Evolutionary conservation across 2,888 invertebrate genomes (phyloP), one percentile per base, ranked within the genome.

Genomic region (Drosophila formosana): DNA sequence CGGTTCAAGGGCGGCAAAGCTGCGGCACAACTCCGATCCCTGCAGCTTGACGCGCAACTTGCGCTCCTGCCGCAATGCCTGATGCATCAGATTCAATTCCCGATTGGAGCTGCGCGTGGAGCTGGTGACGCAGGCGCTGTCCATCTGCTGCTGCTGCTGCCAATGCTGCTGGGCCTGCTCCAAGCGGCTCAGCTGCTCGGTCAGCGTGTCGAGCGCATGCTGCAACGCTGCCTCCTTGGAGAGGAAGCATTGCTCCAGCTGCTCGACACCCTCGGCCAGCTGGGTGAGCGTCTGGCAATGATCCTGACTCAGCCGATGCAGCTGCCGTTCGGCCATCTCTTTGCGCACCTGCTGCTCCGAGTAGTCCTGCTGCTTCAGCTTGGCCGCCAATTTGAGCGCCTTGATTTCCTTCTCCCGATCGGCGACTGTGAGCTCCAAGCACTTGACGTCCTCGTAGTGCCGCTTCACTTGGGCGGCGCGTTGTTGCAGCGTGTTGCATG

Each of bases 151-250:
- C 37, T 98, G 93, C 83, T 97, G 96, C 83, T 98, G 98, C 69
- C 98, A 95, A 68, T 98, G 93, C 68, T 97, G 96, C 8, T 96
- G 96, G 34, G 96, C 95, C 91, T 98, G 95, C 92, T 99, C 98
- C 73, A 98, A 91, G 0, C 96, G 95, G 89, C 97, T 96, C 60
- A 99, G 96, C 90, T 99, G 99, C 5, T 96, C 96, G 90, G 98
- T 98, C 23, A 99, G 93, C 72, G 97, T 96, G 90, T 98, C 98
- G 94, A 99, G 95, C 0, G 98, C 97, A 90, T 98, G 97, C 89
- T 98, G 98, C 92, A 97, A 97, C 90, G 98, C 98, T 92, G 97
- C 97, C 92, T 98, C 97, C 91, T 97, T 98, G 90, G 96, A 95
- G 79, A 89, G 91, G 93, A 98, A 94, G 52, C 95, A 95, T 0